Conservation (phyloP, 1,140 invertebrate species). For the Holotrichia oblita region DNA sequence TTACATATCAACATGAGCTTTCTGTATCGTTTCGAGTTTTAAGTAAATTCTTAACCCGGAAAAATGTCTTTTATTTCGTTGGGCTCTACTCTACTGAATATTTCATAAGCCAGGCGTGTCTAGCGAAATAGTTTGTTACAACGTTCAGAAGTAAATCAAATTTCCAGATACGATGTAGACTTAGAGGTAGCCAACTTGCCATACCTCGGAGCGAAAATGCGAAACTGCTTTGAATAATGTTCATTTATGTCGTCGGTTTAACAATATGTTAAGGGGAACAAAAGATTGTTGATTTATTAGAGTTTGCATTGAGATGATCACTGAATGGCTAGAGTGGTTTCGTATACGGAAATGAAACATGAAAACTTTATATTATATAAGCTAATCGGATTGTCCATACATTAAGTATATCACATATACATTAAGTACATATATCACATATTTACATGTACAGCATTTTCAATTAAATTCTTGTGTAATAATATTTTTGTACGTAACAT, state of each 20-base stretch:
- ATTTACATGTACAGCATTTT: too few species aligned
- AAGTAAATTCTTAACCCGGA: constrained; percentile 26
- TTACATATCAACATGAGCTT: constrained; percentile 5
- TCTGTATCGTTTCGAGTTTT: not conserved
- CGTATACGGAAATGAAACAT: too few species aligned
- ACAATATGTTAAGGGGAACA: not conserved
- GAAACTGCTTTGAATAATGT: not conserved
- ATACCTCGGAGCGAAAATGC: not conserved
- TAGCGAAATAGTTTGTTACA: not conserved
- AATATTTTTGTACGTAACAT: too few species aligned
- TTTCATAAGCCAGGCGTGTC: constrained; percentile 13
- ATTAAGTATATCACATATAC: too few species aligned
- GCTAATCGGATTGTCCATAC: too few species aligned
- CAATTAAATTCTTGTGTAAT: too few species aligned
- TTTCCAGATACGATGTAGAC: not conserved
- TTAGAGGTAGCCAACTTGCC: not conserved
- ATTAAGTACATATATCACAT: too few species aligned
- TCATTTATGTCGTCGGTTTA: not conserved
- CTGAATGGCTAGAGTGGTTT: too few species aligned
- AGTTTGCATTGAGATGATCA: too few species aligned
- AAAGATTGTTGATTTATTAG: not conserved
- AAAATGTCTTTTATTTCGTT: constrained; percentile 7
- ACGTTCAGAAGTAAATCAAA: not conserved
- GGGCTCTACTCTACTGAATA: not conserved
- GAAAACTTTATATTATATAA: too few species aligned